Base-by-base conservation (phyloP, 37 sponge, comb jelly and placozoan species). In the Halichondria panicea region DNA sequence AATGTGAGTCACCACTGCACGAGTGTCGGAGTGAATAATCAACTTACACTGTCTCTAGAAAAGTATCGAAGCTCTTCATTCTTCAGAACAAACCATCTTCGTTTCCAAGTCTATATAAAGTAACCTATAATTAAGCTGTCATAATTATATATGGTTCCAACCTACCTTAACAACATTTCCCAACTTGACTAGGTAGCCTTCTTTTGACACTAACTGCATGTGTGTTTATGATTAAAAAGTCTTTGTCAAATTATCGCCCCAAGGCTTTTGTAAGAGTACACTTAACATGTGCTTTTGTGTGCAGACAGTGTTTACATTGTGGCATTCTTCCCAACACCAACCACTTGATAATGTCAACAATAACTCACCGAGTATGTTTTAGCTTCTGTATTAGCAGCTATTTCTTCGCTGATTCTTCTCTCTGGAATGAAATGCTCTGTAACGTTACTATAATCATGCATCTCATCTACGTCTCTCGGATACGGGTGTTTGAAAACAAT, bases 31-130 rank as follows among this genome's bases (percentile, higher is more conserved):
- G 27, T 7, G 8, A 27, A 59, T 59, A 24, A 13, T 8, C 27
- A 19, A 69, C 61, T 80, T 24, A 81, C 81, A 9, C 27, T 71
- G 0, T 59, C 63, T 46, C 46, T 61, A 15, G 72, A 36, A 62
- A 52, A 81, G 60, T 81, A 81, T 2, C 54, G 28, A 0, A 81
- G 45, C 18, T 81, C 37, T 19, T 46, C 36, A 34, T 71, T 68
- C 50, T 71, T 81, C 24, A 81, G 65, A 2, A 81, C 81, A 71
- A 81, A 81, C 81, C 81, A 81, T 71, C 81, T 71, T 4, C 46
- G 63, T 59, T 81, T 81, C 81, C 81, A 81, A 35, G 36, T 33
- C 81, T 81, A 35, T 19, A n/a, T 43, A n/a, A n/a, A n/a, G n/a
- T 9, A 31, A 19, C 15, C 32, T 9, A 64, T 25, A 11, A 60